These are phyloP conservation scores for Aspidoscelis tigris DNA, from an alignment of 2,113 vertebrate genomes.

Conservation along the genomic window DNA sequence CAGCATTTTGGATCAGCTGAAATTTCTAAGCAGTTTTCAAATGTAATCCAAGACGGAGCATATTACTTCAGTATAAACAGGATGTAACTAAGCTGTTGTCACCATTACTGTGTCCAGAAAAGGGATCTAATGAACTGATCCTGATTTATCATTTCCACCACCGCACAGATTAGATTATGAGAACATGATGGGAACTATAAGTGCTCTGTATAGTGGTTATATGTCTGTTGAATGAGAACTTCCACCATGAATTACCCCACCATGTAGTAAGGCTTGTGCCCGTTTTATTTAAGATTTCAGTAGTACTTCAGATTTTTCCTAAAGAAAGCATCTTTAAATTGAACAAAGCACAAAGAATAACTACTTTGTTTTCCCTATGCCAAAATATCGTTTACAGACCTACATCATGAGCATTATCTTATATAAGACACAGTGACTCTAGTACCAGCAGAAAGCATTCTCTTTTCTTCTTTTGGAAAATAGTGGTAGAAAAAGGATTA, in stretches of 20 bases:
- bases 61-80: no score
- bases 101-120: no score
- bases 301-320: neutral
- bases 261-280: neutral
- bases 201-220: neutral
- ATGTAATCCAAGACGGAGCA: no score
- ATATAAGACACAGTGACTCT: neutral
- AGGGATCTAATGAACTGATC: no score
- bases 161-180: neutral
- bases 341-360: neutral
- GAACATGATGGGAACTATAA: neutral
- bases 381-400: neutral
- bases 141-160: neutral
- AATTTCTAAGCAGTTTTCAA: neutral
- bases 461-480: constrained; percentile 13
- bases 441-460: neutral
- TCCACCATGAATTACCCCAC: neutral
- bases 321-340: neutral
- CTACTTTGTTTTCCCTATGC: neutral
- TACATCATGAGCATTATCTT: neutral
- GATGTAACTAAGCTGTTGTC: no score
- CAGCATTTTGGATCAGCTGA: neutral
- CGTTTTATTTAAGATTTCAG: neutral
- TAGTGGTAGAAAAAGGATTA: neutral
- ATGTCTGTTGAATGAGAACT: neutral